A percentile compares a stretch with the other conserved stretches of the same genome.
Evolutionary conservation across 2,797 vertebrate species (phyloP).

Genomic region (Myotis daubentonii): DNA sequence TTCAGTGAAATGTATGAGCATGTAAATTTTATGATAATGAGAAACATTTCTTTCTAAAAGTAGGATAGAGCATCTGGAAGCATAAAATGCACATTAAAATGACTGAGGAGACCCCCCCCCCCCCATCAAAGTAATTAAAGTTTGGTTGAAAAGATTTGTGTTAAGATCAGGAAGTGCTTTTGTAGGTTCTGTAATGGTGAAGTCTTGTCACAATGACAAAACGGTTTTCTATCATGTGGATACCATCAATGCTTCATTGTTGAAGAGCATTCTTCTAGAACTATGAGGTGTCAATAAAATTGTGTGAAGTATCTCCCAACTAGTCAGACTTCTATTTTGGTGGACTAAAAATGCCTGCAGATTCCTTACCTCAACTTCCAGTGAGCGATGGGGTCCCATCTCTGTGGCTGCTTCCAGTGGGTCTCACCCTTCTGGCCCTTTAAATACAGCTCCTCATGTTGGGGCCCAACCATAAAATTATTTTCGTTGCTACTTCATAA

Average conservation of each 20-base stretch:
- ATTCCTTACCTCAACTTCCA: background rate
- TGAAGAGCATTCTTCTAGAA: background rate
- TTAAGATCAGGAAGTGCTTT: slow-evolving; percentile 47
- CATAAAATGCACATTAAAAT: slow-evolving; percentile 65
- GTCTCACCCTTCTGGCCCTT: too few species aligned
- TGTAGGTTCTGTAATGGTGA: slow-evolving; percentile 13
- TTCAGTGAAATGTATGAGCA: slow-evolving; percentile 66
- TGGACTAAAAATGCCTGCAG: background rate
- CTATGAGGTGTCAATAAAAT: background rate
- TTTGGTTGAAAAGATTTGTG: slow-evolving; percentile 53
- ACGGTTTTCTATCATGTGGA: background rate
- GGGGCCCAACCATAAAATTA: too few species aligned
- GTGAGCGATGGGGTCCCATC: background rate
- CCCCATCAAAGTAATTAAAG: slow-evolving; percentile 38
- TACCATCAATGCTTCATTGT: background rate
- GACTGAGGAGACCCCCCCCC: slow-evolving; percentile 33
- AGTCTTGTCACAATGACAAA: slow-evolving; percentile 1
- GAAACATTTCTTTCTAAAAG: slow-evolving; percentile 63
- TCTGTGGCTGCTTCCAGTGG: background rate
- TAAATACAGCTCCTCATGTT: too few species aligned
- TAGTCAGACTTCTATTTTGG: background rate
- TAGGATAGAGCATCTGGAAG: slow-evolving; percentile 70
- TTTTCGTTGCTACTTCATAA: too few species aligned
- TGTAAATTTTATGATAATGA: slow-evolving; percentile 80
- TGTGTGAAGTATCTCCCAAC: background rate